Evolutionary conservation across 2,113 vertebrate genomes (phyloP).

Genomic region (Chrysemys picta): DNA sequence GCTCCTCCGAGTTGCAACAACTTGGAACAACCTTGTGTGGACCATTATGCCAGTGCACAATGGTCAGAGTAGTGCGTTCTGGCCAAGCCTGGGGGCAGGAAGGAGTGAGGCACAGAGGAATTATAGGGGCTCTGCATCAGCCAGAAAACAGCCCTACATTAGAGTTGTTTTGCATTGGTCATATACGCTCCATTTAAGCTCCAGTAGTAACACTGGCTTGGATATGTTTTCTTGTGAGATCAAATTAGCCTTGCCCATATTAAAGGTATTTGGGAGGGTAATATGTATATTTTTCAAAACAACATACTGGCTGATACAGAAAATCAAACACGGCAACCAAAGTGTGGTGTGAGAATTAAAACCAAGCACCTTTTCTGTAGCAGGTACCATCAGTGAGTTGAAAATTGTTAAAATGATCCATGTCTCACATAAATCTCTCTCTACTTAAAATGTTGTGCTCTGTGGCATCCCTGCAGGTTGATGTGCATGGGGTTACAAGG

Average conservation of each 20-base stretch:
- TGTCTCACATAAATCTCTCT: slow-evolving; percentile 44
- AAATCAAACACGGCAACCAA: neutral
- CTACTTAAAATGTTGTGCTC: slow-evolving; percentile 40
- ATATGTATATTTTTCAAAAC: neutral
- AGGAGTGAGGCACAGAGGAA: neutral
- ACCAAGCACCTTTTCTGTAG: slow-evolving; percentile 2
- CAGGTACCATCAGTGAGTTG: neutral
- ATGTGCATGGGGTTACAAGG: slow-evolving; percentile 29
- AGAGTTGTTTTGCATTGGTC: neutral
- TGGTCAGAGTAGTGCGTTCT: neutral
- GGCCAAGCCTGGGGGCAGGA: neutral
- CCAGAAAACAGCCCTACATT: neutral
- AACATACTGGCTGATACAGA: neutral
- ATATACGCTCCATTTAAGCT: neutral
- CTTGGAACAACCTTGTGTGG: neutral
- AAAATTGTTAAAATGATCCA: slow-evolving; percentile 38
- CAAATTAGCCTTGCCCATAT: neutral
- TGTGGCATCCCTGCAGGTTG: slow-evolving; percentile 20
- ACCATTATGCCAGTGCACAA: neutral
- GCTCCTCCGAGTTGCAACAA: neutral
- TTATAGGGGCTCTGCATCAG: neutral
- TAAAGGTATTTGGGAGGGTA: neutral
- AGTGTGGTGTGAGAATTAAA: neutral
- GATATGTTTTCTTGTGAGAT: neutral
- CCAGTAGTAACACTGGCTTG: neutral